Conservation (phyloP, 2,113 vertebrate species). For the Hippolais icterina region DNA sequence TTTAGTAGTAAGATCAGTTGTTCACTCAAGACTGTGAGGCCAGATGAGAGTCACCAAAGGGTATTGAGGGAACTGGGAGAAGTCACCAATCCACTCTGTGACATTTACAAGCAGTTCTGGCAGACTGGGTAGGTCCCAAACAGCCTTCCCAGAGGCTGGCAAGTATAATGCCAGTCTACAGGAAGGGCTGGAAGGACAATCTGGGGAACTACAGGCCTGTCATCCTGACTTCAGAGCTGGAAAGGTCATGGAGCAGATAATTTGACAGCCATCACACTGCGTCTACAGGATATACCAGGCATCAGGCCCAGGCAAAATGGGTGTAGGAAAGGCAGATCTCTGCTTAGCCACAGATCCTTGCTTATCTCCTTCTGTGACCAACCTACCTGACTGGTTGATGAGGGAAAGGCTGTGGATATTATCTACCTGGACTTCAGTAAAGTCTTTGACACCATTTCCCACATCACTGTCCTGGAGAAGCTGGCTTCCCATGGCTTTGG, state of each 20-base stretch:
- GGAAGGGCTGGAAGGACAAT: neutral
- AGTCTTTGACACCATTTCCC: neutral
- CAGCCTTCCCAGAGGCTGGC: neutral
- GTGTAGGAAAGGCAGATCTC: neutral
- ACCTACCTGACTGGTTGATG: neutral
- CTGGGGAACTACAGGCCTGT: neutral
- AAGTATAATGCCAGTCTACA: neutral
- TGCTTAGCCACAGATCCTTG: neutral
- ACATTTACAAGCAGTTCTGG: neutral
- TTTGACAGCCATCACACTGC: neutral
- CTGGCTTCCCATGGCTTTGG: neutral
- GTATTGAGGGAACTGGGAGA: neutral
- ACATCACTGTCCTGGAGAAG: neutral
- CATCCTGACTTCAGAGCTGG: neutral
- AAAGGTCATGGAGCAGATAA: neutral
- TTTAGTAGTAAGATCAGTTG: neutral
- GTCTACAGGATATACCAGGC: neutral
- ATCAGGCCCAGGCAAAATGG: rapidly evolving
- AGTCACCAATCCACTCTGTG: neutral
- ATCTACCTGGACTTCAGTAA: neutral
- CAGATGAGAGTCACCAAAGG: neutral
- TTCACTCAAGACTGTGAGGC: neutral
- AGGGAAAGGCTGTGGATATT: neutral
- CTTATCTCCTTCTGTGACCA: neutral
- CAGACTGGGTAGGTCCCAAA: neutral